phyloP scores from a whole-genome alignment of 2,888 invertebrate species.

The Pollenia griseotomentosa region DNA sequence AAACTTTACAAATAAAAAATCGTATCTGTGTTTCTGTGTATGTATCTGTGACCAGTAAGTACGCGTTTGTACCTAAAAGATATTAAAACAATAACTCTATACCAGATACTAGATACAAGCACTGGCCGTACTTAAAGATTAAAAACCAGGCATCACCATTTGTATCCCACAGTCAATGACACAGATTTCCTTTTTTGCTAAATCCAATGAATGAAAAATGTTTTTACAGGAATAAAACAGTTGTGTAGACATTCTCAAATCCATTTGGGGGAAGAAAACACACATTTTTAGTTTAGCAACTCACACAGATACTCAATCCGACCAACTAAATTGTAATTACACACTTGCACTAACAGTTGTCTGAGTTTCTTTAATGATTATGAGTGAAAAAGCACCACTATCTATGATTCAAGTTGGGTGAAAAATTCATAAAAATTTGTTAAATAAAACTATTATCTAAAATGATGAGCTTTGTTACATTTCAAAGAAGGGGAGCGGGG shows the following conservation, averaged over 20 bases:
- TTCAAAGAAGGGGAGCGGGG: not conserved
- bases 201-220: slow-evolving; percentile 57
- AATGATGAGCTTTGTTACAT: slow-evolving; percentile 7
- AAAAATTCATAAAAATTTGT: slow-evolving; percentile 22
- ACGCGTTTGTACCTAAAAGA: not conserved
- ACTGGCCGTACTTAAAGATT: slow-evolving; percentile 1
- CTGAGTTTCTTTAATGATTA: not conserved
- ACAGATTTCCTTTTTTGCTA: slow-evolving; percentile 64
- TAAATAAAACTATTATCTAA: slow-evolving; percentile 45
- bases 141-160: slow-evolving; percentile 9
- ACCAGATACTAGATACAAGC: slow-evolving; percentile 34
- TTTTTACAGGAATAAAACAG: slow-evolving; percentile 34
- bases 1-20: slow-evolving; percentile 39
- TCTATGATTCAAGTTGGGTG: not conserved
- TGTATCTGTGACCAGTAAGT: not conserved
- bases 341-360: not conserved
- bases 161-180: slow-evolving; percentile 68
- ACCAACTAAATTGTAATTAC: slow-evolving; percentile 29
- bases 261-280: slow-evolving; percentile 17
- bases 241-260: not conserved
- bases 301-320: slow-evolving; percentile 2
- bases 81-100: slow-evolving; percentile 20
- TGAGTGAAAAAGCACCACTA: not conserved
- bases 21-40: not conserved
- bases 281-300: slow-evolving; percentile 14